Base-by-base conservation (phyloP, 2,113 vertebrate species). In the Alethe castanea region DNA sequence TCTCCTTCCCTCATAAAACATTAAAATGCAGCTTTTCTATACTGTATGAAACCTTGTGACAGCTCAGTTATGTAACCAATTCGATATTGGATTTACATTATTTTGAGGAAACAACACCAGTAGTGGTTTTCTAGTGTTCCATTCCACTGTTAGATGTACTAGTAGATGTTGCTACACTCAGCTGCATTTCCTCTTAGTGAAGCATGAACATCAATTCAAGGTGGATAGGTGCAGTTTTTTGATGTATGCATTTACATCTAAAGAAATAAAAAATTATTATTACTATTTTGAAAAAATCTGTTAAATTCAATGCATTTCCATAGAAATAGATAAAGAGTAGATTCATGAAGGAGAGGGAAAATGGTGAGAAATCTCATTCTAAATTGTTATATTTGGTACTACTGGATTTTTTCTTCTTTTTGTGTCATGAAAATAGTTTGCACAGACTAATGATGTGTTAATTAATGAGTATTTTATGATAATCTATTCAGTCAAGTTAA, bases 21-120 rank as follows among this genome's bases (percentile, higher is more conserved):
- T 94, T 69, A 72, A 94, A 94, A 92, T 86, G n/a, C 50, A 85
- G 73, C 56, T 83, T 91, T 97, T 92, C 74, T 85, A n/a, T 83
- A 12, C 36, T 77, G 33, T 47, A 33, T n/a, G 54, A 69, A 67
- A 56, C 69, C 31, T 61, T 66, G 18, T 38, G 65, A 47, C 52
- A 69, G 23, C 66, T 65, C 90, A 84, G 44, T 91, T 87, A 90
- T 14, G 14, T 81, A 90, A 79, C 47, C 24, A 66, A 23, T 90
- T 78, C 2, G 7, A 79, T 85, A 69, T 16, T 76, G 44, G 85
- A 79, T 87, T 97, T 79, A 60, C 24, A 14, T 95, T 92, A 71
- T 90, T 94, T 95, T 67, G 79, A 69, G 72, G 69, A 82, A 97
- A 53, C 61, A 86, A 84, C 73, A 73, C 38, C 54, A 82, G 38